phyloP scores from a whole-genome alignment of 2,888 invertebrate genomes.

The Brachypalpus laphriformis region DNA sequence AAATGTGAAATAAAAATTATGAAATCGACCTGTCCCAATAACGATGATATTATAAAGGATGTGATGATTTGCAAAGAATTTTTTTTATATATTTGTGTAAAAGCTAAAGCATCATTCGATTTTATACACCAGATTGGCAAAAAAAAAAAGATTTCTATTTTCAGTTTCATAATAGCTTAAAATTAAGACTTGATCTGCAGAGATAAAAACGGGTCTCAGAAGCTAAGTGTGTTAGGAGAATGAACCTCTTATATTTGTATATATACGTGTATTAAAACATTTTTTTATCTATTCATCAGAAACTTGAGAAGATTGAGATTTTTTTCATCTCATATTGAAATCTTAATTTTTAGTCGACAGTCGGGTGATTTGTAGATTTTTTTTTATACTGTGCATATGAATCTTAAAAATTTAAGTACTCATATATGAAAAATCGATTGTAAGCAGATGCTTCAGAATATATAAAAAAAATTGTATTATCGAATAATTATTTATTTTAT shows the following conservation, averaged over 20 bases:
- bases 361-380: background rate
- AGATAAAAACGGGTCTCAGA: background rate
- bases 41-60: conserved; percentile 66
- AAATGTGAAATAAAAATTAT: conserved; percentile 31
- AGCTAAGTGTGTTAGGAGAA: conserved; percentile 20
- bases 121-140: background rate
- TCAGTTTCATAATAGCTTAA: background rate
- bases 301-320: conserved; percentile 29
- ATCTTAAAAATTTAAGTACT: background rate
- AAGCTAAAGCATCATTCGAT: conserved; percentile 17
- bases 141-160: background rate
- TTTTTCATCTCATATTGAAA: background rate
- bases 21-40: conserved; percentile 69
- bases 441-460: conserved; percentile 47
- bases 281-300: background rate
- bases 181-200: background rate
- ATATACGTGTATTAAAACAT: background rate
- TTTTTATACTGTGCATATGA: background rate
- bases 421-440: conserved; percentile 59
- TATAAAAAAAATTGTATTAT: background rate
- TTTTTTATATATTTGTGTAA: background rate
- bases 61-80: conserved; percentile 38
- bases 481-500: background rate
- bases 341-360: background rate
- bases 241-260: conserved; percentile 13